These are phyloP conservation scores for Rhimphoctona megacephalus DNA, from an alignment of 2,888 invertebrate genomes.

Conservation along the genomic window DNA sequence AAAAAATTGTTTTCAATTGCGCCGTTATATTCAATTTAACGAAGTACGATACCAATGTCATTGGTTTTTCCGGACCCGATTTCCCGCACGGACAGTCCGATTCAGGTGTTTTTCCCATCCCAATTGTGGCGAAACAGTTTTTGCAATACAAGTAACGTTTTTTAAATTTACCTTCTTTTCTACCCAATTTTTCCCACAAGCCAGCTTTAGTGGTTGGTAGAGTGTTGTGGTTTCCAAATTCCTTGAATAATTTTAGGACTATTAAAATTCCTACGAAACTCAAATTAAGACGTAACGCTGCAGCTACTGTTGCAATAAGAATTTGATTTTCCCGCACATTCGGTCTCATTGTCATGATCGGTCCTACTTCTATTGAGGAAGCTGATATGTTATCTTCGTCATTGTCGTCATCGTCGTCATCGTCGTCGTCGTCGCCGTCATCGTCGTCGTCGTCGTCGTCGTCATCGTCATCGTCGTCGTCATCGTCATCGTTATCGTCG, in stretches of 20 bases:
- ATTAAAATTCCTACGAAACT: constrained; percentile 23
- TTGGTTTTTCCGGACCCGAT: constrained; percentile 13
- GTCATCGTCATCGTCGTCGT: background rate
- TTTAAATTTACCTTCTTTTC: too few species aligned
- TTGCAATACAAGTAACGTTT: constrained; percentile 32
- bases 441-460: constrained; percentile 5
- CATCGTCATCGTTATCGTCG: background rate
- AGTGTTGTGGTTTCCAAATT: constrained; percentile 32
- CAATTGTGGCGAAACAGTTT: background rate
- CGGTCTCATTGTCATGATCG: constrained; percentile 37
- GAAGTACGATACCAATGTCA: constrained; percentile 19
- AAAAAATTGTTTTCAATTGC: constrained; percentile 33
- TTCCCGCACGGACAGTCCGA: constrained; percentile 30
- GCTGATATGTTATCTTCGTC: constrained; percentile 9
- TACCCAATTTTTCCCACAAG: constrained; percentile 25
- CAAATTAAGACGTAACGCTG: background rate
- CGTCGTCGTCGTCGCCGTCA: constrained; percentile 14
- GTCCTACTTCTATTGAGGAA: constrained; percentile 34
- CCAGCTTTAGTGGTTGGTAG: constrained; percentile 35
- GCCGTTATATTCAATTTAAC: constrained; percentile 15
- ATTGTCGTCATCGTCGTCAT: constrained; percentile 4
- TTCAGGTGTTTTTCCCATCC: constrained; percentile 11
- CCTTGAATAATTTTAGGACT: constrained; percentile 14
- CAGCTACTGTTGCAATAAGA: background rate
- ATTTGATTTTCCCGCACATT: constrained; percentile 16